These are phyloP conservation scores for Oreochromis spilurus DNA, from an alignment of 2,113 vertebrate species.

Conservation along the genomic window DNA sequence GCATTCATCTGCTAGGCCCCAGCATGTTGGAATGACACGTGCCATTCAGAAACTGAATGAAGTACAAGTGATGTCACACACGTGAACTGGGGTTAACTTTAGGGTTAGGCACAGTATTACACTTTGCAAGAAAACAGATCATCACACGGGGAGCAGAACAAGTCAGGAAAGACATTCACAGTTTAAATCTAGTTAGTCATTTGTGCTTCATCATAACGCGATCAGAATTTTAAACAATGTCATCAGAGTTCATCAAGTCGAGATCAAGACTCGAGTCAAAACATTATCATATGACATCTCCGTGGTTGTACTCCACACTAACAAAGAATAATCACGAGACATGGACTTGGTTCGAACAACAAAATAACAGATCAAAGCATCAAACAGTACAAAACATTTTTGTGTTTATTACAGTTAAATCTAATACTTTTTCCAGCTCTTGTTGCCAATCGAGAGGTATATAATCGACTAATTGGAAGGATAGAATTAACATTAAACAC, in stretches of 20 bases:
- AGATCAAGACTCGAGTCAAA: background rate
- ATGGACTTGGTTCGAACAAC: background rate
- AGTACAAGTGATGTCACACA: background rate
- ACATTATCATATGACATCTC: background rate
- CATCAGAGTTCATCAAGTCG: constrained; percentile 26
- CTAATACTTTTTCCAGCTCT: background rate
- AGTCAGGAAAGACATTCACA: background rate
- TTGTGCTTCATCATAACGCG: background rate
- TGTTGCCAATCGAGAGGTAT: background rate
- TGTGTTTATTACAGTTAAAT: background rate
- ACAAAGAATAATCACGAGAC: background rate
- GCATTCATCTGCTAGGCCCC: background rate
- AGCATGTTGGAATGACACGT: background rate
- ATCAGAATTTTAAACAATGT: background rate
- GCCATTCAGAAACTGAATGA: background rate
- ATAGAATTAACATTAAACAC: background rate
- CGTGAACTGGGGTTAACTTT: background rate
- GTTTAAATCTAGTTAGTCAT: background rate
- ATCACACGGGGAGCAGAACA: background rate
- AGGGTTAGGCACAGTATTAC: background rate
- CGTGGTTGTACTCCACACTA: background rate
- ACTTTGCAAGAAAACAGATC: background rate
- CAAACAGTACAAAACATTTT: background rate
- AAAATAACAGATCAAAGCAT: background rate
- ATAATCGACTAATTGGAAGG: background rate